Evolutionary conservation across 1,140 invertebrate species (phyloP), one percentile per base, ranked within the genome.

Genomic region (Cataglyphis hispanica): DNA sequence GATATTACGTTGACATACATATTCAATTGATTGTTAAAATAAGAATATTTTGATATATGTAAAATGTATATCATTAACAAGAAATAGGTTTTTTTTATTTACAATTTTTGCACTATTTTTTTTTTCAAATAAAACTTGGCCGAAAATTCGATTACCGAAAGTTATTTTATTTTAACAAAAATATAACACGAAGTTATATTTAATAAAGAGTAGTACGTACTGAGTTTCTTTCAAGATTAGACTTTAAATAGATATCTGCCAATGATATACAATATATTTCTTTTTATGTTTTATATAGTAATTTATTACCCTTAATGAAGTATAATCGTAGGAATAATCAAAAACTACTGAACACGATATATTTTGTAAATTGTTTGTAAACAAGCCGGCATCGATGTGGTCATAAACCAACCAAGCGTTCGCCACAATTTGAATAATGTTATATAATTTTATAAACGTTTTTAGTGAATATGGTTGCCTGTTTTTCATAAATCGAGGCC

Each of bases 401-500:
- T 90, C 89, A 53, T 95, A 94, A 63, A 95, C 94, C 61, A 96
- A 91, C 46, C 91, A 95, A 2, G 90, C 86, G 91, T 96, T 96
- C 37, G 93, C 87, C 27, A 96, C 8, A 7, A 96, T 95, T 93
- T 97, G 96, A 87, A 95, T 93, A 27, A 96, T 91, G 91, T 97
- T 97, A 90, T 97, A 97, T 25, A 93, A 91, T 60, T 95, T 92
- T 46, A 97, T 95, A 31, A 96, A 88, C 34, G 88, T 92, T 88
- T 96, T 95, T 19, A 97, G 93, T n/a, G 96, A 92, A 86, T 96
- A 96, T 53, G 97, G 95, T 91, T 96, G 93, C 64, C 95, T 90
- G 74, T 96, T 93, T 88, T 96, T 95, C 97, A 97, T 97, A 85
- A 94, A 95, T 31, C 91, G 90, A 11, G 96, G 96, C 2, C 96